These are phyloP conservation scores for Eucidaris tribuloides DNA, from an alignment of 35 echinoderm and acorn worm genomes.

Conservation along the genomic window DNA sequence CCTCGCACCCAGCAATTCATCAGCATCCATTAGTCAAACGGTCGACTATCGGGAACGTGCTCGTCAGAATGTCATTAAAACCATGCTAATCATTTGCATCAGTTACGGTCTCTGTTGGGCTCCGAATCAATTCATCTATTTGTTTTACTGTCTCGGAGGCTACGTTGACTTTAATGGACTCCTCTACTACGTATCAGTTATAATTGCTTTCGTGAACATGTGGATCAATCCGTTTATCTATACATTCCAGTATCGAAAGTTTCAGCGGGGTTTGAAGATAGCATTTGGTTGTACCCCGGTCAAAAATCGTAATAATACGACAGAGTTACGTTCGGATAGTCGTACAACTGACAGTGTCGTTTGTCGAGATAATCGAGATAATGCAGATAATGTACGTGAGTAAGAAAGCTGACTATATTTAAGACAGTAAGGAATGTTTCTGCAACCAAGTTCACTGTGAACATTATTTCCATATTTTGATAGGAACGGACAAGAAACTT, in stretches of 20 bases:
- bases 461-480: too few relatives aligned
- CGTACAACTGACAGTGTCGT: too few relatives aligned
- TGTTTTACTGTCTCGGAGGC: conserved; percentile 53
- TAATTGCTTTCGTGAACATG: conserved; percentile 69
- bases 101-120: conserved; percentile 58
- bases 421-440: too few relatives aligned
- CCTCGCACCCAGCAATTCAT: not conserved
- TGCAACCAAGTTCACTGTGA: too few relatives aligned
- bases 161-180: conserved; percentile 38
- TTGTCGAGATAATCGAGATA: too few relatives aligned
- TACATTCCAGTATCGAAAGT: conserved; percentile 68
- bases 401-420: too few relatives aligned
- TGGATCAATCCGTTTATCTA: conserved; percentile 79
- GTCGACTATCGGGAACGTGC: not conserved
- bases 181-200: conserved; percentile 28
- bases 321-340: too few relatives aligned
- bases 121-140: conserved; percentile 56
- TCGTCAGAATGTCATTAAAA: conserved; percentile 51
- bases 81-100: conserved; percentile 40
- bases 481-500: too few relatives aligned
- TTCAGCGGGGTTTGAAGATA: conserved; percentile 41
- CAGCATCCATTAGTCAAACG: not conserved
- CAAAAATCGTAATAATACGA: too few relatives aligned
- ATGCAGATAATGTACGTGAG: too few relatives aligned
- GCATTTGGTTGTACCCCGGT: conserved; percentile 8